Conservation (phyloP, 2,888 invertebrate genomes). For the Cerastis rubricosa region DNA sequence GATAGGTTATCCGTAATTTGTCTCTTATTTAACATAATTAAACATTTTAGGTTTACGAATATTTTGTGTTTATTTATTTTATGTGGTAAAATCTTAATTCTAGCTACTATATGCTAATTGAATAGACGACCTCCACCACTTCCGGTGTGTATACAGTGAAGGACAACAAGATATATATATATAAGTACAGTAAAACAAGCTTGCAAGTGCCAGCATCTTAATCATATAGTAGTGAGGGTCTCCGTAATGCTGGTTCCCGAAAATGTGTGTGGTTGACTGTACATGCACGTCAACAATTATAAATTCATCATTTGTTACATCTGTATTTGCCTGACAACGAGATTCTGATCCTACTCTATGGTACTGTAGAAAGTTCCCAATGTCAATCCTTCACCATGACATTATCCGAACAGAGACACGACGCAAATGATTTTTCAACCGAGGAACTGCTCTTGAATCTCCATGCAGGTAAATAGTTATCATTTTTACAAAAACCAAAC, state of each 20-base stretch:
- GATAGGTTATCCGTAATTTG: constrained; percentile 47
- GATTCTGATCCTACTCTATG: neutral
- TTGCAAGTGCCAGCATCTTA: neutral
- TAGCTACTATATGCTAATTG: constrained; percentile 17
- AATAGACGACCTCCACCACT: constrained; percentile 16
- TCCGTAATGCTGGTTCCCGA: neutral
- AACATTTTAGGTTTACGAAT: constrained; percentile 20
- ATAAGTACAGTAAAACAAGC: neutral
- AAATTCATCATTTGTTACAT: neutral
- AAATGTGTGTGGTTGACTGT: neutral
- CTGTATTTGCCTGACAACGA: neutral
- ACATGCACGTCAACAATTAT: neutral
- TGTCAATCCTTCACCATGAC: neutral
- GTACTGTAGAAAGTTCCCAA: neutral
- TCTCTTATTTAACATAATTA: constrained; percentile 46
- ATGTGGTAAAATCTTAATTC: constrained; percentile 8
- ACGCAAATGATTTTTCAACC: neutral
- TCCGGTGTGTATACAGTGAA: constrained; percentile 1
- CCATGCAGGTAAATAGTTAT: neutral
- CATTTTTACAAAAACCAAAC: neutral
- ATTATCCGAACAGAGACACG: too few species aligned
- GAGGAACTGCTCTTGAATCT: neutral
- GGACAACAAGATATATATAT: neutral
- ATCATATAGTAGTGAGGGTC: neutral
- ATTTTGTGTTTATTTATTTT: constrained; percentile 28